A percentile compares a stretch with the other conserved stretches of the same genome.
Evolutionary conservation across 2,797 vertebrate species (phyloP).

Genomic region (Varecia variegata): DNA sequence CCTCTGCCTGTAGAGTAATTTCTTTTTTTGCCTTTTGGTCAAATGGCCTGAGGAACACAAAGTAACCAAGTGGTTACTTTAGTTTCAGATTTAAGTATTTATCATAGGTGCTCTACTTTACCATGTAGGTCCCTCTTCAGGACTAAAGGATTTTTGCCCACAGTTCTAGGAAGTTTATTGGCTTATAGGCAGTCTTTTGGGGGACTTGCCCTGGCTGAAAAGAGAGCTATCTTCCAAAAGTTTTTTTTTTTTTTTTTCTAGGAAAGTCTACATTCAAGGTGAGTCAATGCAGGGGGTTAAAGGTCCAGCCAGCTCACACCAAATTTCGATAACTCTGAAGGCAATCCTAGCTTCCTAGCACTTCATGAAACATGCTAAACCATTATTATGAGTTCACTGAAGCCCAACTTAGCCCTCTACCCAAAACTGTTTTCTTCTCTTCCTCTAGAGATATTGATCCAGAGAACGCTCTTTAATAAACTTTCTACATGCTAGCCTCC

Average conservation of each 20-base stretch:
- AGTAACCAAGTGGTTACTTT: neutral
- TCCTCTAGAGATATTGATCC: neutral
- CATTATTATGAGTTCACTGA: fast-evolving
- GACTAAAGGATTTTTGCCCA: neutral
- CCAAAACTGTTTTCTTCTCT: neutral
- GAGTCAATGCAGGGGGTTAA: neutral
- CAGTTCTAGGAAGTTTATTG: neutral
- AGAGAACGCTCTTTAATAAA: neutral
- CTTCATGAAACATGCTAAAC: neutral
- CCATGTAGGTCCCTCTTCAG: neutral
- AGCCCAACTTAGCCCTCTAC: neutral
- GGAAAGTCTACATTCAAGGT: neutral
- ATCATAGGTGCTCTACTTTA: neutral
- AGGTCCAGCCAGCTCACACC: neutral
- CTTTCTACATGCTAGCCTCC: neutral
- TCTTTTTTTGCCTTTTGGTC: neutral
- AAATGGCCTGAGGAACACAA: neutral
- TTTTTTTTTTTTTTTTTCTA: neutral
- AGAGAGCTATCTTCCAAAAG: neutral
- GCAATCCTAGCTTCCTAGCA: neutral
- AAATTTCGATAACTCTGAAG: neutral
- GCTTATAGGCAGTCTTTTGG: neutral
- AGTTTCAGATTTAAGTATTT: neutral
- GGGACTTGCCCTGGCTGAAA: neutral
- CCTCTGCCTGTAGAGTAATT: neutral